Percentiles rank a stretch among this genome's conserved stretches.
phyloP scores from a whole-genome alignment of 2,113 vertebrate genomes.

The Calidris pugnax region DNA sequence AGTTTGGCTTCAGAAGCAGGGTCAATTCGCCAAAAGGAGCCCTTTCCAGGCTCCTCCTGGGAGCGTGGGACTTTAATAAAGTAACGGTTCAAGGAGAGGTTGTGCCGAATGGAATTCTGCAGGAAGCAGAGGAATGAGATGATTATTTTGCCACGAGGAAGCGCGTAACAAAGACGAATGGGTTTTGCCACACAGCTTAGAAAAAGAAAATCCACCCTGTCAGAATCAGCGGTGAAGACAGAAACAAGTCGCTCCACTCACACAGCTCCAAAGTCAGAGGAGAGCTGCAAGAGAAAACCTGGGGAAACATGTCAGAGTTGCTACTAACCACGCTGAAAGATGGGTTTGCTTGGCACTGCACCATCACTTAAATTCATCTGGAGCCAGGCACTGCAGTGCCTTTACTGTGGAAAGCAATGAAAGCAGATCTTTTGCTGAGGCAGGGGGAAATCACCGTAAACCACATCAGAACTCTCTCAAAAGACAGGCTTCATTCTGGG shows the following conservation, averaged over 20 bases:
- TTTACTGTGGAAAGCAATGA: not conserved
- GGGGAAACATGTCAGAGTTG: not conserved
- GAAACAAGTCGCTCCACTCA: not conserved
- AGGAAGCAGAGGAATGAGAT: constrained; percentile 10
- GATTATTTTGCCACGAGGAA: not conserved
- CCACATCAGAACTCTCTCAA: constrained; percentile 16
- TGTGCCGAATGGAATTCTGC: constrained; percentile 99
- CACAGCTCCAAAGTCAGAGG: not conserved
- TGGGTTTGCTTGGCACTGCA: not conserved
- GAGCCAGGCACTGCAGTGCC: not conserved
- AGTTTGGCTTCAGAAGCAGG: constrained; percentile 94
- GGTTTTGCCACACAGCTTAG: not conserved
- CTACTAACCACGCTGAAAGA: not conserved
- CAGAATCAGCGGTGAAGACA: not conserved
- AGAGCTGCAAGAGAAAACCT: not conserved
- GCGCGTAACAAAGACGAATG: not conserved
- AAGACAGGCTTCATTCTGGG: not conserved
- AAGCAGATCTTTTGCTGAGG: constrained; percentile 37
- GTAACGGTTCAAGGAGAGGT: constrained; percentile 98
- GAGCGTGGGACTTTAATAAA: constrained; percentile 98
- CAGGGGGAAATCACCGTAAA: constrained; percentile 3
- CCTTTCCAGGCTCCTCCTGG: constrained; percentile 97
- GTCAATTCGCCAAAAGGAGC: constrained; percentile 97
- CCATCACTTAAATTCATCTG: not conserved
- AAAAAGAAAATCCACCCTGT: not conserved